These are phyloP conservation scores for Uropetala carovei DNA, from an alignment of 2,888 invertebrate genomes.

Conservation along the genomic window DNA sequence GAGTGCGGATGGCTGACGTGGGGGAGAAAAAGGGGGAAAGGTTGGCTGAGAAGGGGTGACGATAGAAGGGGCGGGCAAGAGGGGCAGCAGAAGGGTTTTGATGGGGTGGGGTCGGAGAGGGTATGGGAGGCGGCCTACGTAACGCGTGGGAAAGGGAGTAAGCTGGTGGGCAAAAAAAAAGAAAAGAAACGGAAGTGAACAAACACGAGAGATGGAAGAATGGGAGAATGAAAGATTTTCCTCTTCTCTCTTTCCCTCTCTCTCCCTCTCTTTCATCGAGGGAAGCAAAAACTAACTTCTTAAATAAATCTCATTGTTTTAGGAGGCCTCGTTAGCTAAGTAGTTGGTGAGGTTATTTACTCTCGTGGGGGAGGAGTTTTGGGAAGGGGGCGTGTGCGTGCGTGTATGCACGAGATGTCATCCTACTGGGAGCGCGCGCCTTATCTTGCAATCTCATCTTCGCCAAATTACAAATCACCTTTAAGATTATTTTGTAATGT, in stretches of 20 bases:
- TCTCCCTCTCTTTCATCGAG: neutral
- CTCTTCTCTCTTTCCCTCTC: no score
- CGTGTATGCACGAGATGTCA: no score
- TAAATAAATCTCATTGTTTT: slow-evolving; percentile 32
- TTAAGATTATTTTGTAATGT: neutral
- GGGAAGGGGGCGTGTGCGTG: neutral
- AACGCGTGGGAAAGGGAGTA: neutral
- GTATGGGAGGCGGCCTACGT: neutral
- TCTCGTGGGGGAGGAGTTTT: neutral
- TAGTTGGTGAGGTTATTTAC: neutral
- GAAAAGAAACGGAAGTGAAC: neutral
- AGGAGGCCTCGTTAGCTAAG: slow-evolving; percentile 14
- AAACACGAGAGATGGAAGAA: neutral
- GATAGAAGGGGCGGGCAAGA: neutral
- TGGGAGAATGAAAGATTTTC: neutral
- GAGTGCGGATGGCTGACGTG: neutral
- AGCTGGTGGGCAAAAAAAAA: neutral
- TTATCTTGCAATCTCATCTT: neutral
- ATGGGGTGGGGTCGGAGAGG: neutral
- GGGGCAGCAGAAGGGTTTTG: neutral
- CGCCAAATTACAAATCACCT: neutral
- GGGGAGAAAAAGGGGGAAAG: neutral
- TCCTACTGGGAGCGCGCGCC: no score
- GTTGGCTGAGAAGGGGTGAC: neutral
- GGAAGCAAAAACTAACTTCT: slow-evolving; percentile 24